A percentile compares a stretch with the other conserved stretches of the same genome.
Evolutionary conservation across 2,113 vertebrate species (phyloP).

Genomic region (Zosterops borbonicus): DNA sequence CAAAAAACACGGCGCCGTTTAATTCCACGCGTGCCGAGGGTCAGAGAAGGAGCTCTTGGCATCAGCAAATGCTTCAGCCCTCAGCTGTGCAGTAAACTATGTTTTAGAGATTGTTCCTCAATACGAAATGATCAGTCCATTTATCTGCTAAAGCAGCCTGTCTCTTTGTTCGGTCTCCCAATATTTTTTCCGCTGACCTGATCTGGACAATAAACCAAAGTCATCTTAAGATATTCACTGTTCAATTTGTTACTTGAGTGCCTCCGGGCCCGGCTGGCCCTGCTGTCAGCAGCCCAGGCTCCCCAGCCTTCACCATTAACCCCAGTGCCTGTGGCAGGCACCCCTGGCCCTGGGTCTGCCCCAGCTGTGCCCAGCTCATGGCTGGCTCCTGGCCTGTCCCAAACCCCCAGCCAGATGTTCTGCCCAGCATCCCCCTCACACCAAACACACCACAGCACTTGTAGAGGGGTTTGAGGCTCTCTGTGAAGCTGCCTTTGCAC

Average conservation of each 20-base stretch:
- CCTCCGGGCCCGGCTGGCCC: background rate
- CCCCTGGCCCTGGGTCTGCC: background rate
- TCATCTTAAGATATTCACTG: constrained; percentile 76
- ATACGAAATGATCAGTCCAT: constrained; percentile 97
- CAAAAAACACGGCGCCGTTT: constrained; percentile 88
- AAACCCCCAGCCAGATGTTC: rapidly evolving
- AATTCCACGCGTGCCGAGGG: constrained; percentile 87
- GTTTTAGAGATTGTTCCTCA: constrained; percentile 98
- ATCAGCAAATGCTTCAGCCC: constrained; percentile 84
- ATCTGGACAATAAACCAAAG: constrained; percentile 94
- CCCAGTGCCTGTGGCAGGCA: background rate
- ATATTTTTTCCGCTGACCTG: constrained; percentile 92
- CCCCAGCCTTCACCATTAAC: background rate
- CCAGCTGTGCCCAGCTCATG: background rate
- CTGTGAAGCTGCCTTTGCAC: background rate
- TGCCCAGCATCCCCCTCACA: background rate
- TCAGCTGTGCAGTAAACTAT: constrained; percentile 93
- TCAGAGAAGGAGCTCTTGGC: constrained; percentile 88
- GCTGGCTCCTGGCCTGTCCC: rapidly evolving
- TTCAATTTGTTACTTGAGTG: constrained; percentile 88
- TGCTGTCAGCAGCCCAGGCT: background rate
- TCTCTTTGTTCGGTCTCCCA: constrained; percentile 89
- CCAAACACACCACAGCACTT: rapidly evolving
- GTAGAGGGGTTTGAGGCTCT: background rate
- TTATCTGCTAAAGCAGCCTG: constrained; percentile 94